Evolutionary conservation across 2,888 invertebrate genomes (phyloP).

Genomic region (Gryllus longicercus): DNA sequence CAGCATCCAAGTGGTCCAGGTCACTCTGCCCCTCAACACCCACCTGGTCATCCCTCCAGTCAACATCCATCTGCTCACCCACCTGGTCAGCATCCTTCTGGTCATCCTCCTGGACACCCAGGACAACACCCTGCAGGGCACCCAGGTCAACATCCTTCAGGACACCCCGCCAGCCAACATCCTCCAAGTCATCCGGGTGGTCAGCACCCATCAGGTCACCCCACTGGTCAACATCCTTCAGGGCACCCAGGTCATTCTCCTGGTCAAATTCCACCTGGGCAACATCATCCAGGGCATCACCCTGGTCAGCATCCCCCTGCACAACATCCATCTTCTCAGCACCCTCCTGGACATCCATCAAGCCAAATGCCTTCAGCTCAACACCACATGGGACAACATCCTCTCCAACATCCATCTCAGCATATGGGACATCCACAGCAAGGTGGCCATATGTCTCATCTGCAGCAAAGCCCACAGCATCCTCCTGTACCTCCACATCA

Average conservation of each 20-base stretch:
- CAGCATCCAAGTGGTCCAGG: background rate
- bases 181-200: conserved; percentile 19
- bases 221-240: background rate
- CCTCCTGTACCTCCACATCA: background rate
- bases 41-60: background rate
- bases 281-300: conserved; percentile 22
- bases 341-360: background rate
- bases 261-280: conserved; percentile 24
- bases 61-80: background rate
- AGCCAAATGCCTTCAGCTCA: background rate
- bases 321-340: conserved; percentile 20
- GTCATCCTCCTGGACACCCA: background rate
- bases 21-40: background rate
- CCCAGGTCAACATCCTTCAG: conserved; percentile 8
- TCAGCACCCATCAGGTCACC: background rate
- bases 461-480: conserved; percentile 8
- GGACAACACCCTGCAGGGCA: background rate
- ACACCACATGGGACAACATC: background rate
- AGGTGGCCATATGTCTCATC: background rate
- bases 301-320: conserved; percentile 20
- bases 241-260: background rate
- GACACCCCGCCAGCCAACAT: background rate
- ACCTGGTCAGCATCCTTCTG: background rate
- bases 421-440: background rate
- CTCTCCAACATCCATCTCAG: background rate